Evolutionary conservation across 2,797 vertebrate species (phyloP), one percentile per base, ranked within the genome.

Genomic region (Knipowitschia caucasica): DNA sequence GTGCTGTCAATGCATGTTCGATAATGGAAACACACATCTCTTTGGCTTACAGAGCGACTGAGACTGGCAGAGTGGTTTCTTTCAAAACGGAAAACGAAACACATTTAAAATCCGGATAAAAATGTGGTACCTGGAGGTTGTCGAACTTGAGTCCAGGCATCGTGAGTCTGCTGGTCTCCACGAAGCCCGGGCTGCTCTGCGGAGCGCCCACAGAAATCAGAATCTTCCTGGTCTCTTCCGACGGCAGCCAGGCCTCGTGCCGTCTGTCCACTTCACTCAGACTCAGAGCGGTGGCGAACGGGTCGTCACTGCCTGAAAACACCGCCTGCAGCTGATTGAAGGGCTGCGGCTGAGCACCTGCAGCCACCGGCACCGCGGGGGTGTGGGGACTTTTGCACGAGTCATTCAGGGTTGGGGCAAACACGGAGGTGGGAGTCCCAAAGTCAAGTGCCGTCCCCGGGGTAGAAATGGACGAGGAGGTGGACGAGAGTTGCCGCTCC

Each of bases 71-170:
- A n/a, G n/a, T n/a, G n/a, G n/a, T n/a, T n/a, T n/a, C n/a, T n/a
- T n/a, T n/a, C n/a, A n/a, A n/a, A n/a, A n/a, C n/a, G n/a, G n/a
- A n/a, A n/a, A n/a, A n/a, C n/a, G n/a, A n/a, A n/a, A n/a, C n/a
- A n/a, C 7, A 27, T 27, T 46, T 46, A 3, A 27, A 17, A n/a
- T n/a, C n/a, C n/a, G n/a, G n/a, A n/a, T n/a, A n/a, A n/a, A n/a
- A 5, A 4, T 33, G 10, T 59, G 69, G 43, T 88, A 98, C 96
- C 93, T 99, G 96, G 60, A 98, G 89, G 77, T 97, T 98, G 86
- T 98, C 95, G n/a, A 98, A 98, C 84, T 94, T 95, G 70, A 99
- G 91, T 52, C 96, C 96, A 0, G 96, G 96, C 96, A 99, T 98
- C 44, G 95, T 93, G 58, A 95, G 91, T 64, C 89, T 92, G 60